These are phyloP conservation scores for Cantharis rufa DNA, from an alignment of 2,888 invertebrate species.

Conservation along the genomic window DNA sequence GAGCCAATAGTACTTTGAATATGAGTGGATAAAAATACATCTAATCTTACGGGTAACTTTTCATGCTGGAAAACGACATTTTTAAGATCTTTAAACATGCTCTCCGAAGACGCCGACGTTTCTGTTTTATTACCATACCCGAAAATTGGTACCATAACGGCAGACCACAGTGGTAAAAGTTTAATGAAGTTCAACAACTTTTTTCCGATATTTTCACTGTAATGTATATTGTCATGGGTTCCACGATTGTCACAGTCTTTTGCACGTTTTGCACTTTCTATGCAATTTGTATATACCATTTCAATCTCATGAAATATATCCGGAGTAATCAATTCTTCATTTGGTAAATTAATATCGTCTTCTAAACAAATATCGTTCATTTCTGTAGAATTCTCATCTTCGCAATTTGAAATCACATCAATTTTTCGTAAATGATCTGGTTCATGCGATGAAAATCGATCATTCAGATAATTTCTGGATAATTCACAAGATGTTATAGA, in stretches of 20 bases:
- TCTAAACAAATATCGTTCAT: too few relatives aligned
- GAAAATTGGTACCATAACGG: slow-evolving; percentile 1
- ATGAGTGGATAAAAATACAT: not conserved
- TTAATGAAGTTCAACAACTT: slow-evolving; percentile 4
- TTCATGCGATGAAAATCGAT: too few relatives aligned
- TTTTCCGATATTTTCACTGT: not conserved
- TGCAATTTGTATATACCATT: too few relatives aligned
- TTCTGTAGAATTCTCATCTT: too few relatives aligned
- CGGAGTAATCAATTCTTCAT: too few relatives aligned
- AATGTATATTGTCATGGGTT: not conserved
- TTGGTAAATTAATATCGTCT: too few relatives aligned
- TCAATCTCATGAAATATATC: too few relatives aligned
- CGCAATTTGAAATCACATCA: too few relatives aligned
- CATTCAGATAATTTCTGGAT: too few relatives aligned
- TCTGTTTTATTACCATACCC: not conserved
- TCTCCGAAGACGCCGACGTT: not conserved
- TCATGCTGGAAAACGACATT: not conserved
- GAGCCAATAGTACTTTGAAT: not conserved
- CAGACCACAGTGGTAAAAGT: not conserved
- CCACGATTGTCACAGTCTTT: not conserved
- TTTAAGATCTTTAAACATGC: not conserved
- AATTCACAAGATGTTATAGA: too few relatives aligned
- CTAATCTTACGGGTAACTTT: not conserved
- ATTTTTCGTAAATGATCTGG: too few relatives aligned
- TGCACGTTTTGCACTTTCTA: too few relatives aligned